A percentile compares a stretch with the other conserved stretches of the same genome.
phyloP scores from a whole-genome alignment of 2,888 invertebrate genomes.

The Agrotis puta region DNA sequence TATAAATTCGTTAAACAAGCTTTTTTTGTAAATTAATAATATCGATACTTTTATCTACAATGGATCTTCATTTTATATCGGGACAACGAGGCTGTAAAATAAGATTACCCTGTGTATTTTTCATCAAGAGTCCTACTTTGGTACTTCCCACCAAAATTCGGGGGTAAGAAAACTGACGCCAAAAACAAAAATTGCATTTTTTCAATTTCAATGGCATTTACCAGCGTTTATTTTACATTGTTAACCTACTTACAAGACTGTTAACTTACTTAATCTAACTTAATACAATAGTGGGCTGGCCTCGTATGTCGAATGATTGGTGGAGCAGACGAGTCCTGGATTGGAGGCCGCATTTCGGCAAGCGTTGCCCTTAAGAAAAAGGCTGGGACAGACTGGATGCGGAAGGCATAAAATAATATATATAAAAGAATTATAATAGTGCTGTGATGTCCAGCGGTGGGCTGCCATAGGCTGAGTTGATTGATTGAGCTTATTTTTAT shows the following conservation, averaged over 20 bases:
- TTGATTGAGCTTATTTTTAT: no score
- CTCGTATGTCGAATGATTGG: no score
- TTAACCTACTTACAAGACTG: background rate
- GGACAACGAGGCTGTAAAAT: constrained; percentile 34
- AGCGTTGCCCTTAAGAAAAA: no score
- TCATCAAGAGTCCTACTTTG: background rate
- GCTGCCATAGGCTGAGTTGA: no score
- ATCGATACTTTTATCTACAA: constrained; percentile 46
- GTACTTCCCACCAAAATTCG: background rate
- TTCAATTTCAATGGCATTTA: background rate
- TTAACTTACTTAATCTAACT: no score
- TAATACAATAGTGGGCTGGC: no score
- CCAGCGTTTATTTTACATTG: background rate
- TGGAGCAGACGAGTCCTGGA: no score
- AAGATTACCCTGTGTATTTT: constrained; percentile 27
- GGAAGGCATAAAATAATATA: no score
- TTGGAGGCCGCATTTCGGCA: no score
- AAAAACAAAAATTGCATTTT: background rate
- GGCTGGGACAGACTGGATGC: no score
- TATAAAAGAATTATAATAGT: no score
- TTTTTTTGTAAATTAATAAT: constrained; percentile 44
- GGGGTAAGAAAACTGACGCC: background rate
- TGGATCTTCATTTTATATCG: constrained; percentile 30
- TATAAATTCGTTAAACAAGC: constrained; percentile 9
- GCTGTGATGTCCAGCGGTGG: no score